These are phyloP conservation scores for Crotophaga sulcirostris DNA, from an alignment of 2,113 vertebrate species.

Conservation along the genomic window DNA sequence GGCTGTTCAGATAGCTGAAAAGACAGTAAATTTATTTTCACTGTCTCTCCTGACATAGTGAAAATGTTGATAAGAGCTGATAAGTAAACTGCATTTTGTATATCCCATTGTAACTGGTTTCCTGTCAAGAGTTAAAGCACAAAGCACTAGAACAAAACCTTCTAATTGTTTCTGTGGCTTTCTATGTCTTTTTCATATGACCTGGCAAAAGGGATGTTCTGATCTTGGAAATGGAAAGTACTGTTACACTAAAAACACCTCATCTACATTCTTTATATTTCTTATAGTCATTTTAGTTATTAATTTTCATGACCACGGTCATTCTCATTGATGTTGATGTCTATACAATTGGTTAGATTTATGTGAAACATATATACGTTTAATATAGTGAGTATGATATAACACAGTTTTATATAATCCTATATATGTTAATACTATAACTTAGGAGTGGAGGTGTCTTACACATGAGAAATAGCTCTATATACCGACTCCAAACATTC, in stretches of 20 bases:
- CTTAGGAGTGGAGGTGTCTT: background rate
- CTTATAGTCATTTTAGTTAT: background rate
- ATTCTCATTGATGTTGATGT: background rate
- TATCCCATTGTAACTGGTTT: background rate
- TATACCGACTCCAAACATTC: background rate
- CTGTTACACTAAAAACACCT: background rate
- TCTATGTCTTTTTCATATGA: background rate
- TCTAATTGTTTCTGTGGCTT: background rate
- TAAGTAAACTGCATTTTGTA: background rate
- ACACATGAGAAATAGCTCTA: background rate
- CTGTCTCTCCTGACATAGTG: background rate
- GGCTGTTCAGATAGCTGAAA: background rate
- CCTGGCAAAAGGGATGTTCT: background rate
- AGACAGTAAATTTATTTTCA: background rate
- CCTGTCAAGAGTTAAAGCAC: background rate
- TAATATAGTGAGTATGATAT: background rate
- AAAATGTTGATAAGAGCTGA: background rate
- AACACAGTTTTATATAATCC: background rate
- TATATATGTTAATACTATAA: background rate
- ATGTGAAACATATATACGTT: background rate
- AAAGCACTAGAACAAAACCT: background rate
- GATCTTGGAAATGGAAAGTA: background rate
- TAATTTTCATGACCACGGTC: background rate
- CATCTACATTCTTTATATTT: background rate
- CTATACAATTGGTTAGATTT: background rate